These are phyloP conservation scores for Epinotia ramella DNA, from an alignment of 2,888 invertebrate species.

Conservation along the genomic window DNA sequence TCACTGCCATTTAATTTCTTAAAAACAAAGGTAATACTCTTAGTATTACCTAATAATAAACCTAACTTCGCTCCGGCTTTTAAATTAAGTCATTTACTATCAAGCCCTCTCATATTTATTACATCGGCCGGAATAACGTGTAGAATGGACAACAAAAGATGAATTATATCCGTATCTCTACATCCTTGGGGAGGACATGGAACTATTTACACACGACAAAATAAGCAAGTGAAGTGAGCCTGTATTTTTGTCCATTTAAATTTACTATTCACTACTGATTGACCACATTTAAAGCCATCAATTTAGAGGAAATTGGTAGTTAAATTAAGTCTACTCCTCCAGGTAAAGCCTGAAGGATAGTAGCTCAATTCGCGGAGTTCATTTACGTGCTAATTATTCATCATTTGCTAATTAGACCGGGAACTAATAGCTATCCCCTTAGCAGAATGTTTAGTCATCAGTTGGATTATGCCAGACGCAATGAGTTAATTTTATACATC, in stretches of 20 bases:
- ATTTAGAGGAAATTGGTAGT: not conserved
- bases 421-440: conserved; percentile 23
- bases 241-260: not conserved
- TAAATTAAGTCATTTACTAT: no score
- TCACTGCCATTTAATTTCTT: no score
- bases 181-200: not conserved
- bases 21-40: no score
- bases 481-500: conserved; percentile 26
- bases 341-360: conserved; percentile 10
- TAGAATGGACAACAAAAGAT: no score
- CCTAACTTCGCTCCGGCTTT: no score
- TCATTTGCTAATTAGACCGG: conserved; percentile 27
- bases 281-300: not conserved
- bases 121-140: no score
- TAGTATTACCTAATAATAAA: no score
- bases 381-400: conserved; percentile 31
- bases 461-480: conserved; percentile 23
- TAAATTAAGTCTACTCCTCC: conserved; percentile 10
- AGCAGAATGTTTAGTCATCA: conserved; percentile 15
- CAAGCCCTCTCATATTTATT: no score
- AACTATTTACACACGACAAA: not conserved
- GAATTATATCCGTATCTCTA: no score
- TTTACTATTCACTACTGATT: not conserved
- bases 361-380: conserved; percentile 20
- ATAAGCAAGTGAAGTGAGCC: not conserved